Base-by-base conservation (phyloP, 1,140 invertebrate species). In the Solenopsis invicta region DNA sequence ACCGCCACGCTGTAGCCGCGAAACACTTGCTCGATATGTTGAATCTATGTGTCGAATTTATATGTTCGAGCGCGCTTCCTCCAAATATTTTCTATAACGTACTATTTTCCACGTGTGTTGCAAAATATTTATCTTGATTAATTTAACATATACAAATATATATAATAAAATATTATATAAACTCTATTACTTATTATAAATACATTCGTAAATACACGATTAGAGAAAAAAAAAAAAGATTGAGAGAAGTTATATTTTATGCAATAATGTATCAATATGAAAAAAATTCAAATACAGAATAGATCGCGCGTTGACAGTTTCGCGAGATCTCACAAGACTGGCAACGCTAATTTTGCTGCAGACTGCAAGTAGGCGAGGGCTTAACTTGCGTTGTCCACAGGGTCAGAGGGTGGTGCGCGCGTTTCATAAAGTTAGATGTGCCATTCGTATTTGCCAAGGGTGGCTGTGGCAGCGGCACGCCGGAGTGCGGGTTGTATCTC, bases 401-500 rank as follows among this genome's bases (percentile, higher is more conserved):
- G 69, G 78, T 81, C 66, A 77, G 81, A n/a, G 56, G 54, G 71
- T 69, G 64, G 89, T 64, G 86, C 86, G 41, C 86, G 88, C 76
- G 84, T 92, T 92, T 92, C 88, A 90, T 91, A 91, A 91, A 92
- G 91, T 92, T 91, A 90, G 91, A 92, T 90, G 89, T 85, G 91
- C 90, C 91, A 90, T 89, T 91, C 89, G 91, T 92, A 92, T 92
- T 89, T 91, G 86, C 81, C 81, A 88, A 76, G 88, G 85, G 66
- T 78, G 88, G 66, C 66, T 77, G 88, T 56, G 69, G 66, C 59
- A 71, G 90, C 61, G 82, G 87, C 54, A 85, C 48, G 71, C 85
- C 75, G 45, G 62, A 77, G 69, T 78, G 80, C 62, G 82, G 91
- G 87, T 88, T 92, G 91, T 92, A 92, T 92, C 91, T 91, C 91